Evolutionary conservation across 2,888 invertebrate genomes (phyloP).

Genomic region (Metellina segmentata): DNA sequence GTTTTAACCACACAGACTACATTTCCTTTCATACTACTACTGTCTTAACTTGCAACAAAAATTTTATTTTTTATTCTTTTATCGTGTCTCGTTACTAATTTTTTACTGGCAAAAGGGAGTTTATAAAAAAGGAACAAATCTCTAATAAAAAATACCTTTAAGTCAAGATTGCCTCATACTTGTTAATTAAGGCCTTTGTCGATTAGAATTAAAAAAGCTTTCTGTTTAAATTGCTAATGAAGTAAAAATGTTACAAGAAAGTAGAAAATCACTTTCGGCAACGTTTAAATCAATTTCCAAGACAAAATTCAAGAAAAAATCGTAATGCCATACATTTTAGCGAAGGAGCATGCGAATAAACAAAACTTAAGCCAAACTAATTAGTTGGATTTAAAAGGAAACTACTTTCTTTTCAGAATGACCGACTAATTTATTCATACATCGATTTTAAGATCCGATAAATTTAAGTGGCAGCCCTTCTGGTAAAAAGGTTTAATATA

Average conservation of each 20-base stretch:
- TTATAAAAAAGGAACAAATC: neutral
- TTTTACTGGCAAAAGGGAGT: neutral
- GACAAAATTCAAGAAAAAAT: neutral
- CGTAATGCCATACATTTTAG: neutral
- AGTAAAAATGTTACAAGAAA: neutral
- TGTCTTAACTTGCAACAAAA: neutral
- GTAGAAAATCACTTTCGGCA: neutral
- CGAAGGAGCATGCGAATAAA: neutral
- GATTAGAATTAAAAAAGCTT: neutral
- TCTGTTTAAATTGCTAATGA: neutral
- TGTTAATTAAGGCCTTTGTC: neutral
- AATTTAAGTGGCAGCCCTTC: too few species aligned
- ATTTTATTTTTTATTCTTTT: neutral
- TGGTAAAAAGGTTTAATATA: too few species aligned
- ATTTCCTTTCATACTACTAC: neutral
- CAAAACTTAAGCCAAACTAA: neutral
- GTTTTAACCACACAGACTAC: neutral
- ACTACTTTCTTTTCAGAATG: neutral
- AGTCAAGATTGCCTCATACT: neutral
- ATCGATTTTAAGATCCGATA: neutral
- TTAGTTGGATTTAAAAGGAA: neutral
- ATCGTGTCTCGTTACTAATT: neutral
- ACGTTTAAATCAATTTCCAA: neutral
- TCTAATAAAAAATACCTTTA: neutral
- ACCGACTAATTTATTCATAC: neutral